phyloP scores from a whole-genome alignment of 2,113 vertebrate genomes.

The Pterophyllum scalare region DNA sequence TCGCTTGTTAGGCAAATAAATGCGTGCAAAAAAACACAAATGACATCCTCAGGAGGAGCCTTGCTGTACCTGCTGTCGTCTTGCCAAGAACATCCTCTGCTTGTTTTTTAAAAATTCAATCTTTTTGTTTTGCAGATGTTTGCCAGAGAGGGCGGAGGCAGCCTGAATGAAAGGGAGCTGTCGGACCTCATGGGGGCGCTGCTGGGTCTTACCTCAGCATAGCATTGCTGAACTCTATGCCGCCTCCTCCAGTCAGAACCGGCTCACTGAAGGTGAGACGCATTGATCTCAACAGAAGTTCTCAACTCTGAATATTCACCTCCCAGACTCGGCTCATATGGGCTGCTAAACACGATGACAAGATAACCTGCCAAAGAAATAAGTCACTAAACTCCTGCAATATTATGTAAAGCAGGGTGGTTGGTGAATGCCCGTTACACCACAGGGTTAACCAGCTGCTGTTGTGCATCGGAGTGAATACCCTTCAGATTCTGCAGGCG shows the following conservation, averaged over 20 bases:
- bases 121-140: constrained; percentile 64
- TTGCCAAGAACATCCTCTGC: no score
- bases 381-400: background rate
- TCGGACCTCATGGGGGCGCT: constrained; percentile 78
- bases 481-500: no score
- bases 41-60: background rate
- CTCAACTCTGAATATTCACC: no score
- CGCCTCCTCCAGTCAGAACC: constrained; percentile 32
- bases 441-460: background rate
- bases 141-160: constrained; percentile 56
- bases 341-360: accelerated
- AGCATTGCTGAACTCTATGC: constrained; percentile 56
- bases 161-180: constrained; percentile 69
- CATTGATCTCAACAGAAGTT: no score
- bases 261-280: constrained; percentile 65
- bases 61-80: background rate
- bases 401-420: background rate
- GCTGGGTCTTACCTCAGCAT: constrained; percentile 71
- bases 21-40: background rate
- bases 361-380: background rate
- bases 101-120: no score
- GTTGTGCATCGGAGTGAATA: no score
- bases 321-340: no score
- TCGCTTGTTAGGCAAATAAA: no score
- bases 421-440: background rate